Evolutionary conservation across 2,888 invertebrate genomes (phyloP).

Genomic region (Itoplectis maculator): DNA sequence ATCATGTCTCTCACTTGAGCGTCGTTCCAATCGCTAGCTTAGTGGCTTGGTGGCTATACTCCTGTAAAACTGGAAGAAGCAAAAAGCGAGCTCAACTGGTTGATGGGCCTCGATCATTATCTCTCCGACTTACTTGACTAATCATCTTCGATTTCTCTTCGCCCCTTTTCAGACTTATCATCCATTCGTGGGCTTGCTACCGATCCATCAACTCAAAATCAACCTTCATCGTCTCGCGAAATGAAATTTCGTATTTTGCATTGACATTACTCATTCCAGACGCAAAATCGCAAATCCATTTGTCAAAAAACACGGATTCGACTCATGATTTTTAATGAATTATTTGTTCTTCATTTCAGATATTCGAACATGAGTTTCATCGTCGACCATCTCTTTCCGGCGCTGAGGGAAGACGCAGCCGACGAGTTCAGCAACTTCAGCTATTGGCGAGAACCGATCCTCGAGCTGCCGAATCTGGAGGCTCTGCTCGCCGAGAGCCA

Average conservation of each 20-base stretch:
- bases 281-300: constrained; percentile 51
- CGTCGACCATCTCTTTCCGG: constrained; percentile 98
- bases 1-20: constrained; percentile 2
- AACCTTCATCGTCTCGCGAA: constrained; percentile 27
- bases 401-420: constrained; percentile 87
- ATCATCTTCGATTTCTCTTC: constrained; percentile 47
- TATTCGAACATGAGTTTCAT: constrained; percentile 97
- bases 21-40: constrained; percentile 36
- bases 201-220: constrained; percentile 48
- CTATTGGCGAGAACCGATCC: constrained; percentile 97
- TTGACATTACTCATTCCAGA: constrained; percentile 58
- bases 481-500: constrained; percentile 70
- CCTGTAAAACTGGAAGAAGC: constrained; percentile 56
- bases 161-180: constrained; percentile 44
- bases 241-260: not conserved
- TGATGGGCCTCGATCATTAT: constrained; percentile 29
- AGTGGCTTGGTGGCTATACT: constrained; percentile 38
- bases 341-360: constrained; percentile 86
- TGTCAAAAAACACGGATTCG: not conserved
- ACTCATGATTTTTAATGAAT: not conserved
- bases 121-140: constrained; percentile 23
- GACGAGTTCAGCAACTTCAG: constrained; percentile 94
- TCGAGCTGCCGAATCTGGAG: constrained; percentile 84
- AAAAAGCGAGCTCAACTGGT: constrained; percentile 33
- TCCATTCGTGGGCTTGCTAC: constrained; percentile 59